Conservation (phyloP, 2,113 vertebrate genomes). For the Fregata magnificens region DNA sequence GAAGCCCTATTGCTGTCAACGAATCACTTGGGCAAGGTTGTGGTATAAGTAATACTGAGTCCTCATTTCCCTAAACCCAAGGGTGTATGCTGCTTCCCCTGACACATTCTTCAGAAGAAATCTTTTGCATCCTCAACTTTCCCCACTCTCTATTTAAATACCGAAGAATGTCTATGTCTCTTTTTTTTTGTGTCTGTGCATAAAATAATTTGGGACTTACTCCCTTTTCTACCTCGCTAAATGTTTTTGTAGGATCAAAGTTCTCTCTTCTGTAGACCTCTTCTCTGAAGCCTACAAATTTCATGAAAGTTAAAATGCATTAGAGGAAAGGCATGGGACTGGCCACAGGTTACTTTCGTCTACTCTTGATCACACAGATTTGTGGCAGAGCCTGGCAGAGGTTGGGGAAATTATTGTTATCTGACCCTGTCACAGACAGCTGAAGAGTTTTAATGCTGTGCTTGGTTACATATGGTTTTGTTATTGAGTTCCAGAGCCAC, state of each 20-base stretch:
- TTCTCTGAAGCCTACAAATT: background rate
- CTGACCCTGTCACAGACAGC: background rate
- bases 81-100: background rate
- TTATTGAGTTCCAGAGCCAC: background rate
- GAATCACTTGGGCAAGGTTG: background rate
- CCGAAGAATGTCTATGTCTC: background rate
- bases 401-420: background rate
- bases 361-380: background rate
- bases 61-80: background rate
- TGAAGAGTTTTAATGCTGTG: background rate
- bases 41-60: background rate
- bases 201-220: background rate
- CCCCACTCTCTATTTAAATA: background rate
- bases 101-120: background rate
- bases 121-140: background rate
- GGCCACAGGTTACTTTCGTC: background rate
- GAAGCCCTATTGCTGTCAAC: background rate
- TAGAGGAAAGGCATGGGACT: background rate
- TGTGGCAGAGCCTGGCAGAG: background rate
- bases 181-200: background rate
- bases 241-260: background rate
- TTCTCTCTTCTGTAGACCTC: background rate
- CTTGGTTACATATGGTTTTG: background rate
- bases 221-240: background rate
- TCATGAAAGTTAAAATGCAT: background rate